Evolutionary conservation across 2,113 vertebrate genomes (phyloP).

Genomic region (Colius striatus): DNA sequence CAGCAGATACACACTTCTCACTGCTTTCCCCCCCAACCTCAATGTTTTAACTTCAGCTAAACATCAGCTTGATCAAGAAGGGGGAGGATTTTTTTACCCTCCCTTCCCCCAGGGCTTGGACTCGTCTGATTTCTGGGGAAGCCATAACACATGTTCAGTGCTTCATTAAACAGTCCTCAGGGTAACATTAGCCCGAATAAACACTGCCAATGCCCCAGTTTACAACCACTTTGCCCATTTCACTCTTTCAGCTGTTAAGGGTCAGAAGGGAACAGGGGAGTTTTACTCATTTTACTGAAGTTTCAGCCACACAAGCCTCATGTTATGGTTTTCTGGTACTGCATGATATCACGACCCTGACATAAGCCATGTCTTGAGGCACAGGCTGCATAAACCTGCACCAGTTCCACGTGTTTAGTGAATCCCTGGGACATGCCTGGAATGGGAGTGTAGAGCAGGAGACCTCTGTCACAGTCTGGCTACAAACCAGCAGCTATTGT

Average conservation of each 20-base stretch:
- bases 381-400: background rate
- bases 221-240: fast-evolving
- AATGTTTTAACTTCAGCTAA: background rate
- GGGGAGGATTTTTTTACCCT: background rate
- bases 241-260: background rate
- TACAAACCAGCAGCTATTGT: background rate
- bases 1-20: fast-evolving
- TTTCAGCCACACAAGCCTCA: background rate
- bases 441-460: background rate
- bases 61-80: background rate
- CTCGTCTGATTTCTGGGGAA: background rate
- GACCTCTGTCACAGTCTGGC: background rate
- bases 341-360: background rate
- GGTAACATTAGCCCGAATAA: background rate
- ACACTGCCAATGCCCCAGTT: fast-evolving
- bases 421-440: background rate
- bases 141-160: background rate
- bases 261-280: background rate
- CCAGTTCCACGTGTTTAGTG: fast-evolving
- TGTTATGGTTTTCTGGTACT: fast-evolving
- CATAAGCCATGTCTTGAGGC: background rate
- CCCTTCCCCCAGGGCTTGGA: background rate
- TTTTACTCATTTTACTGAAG: background rate
- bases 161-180: background rate
- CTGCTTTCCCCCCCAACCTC: background rate